Base-by-base conservation (phyloP, 2,797 vertebrate species). In the Hyperoplus lanceolatus region DNA sequence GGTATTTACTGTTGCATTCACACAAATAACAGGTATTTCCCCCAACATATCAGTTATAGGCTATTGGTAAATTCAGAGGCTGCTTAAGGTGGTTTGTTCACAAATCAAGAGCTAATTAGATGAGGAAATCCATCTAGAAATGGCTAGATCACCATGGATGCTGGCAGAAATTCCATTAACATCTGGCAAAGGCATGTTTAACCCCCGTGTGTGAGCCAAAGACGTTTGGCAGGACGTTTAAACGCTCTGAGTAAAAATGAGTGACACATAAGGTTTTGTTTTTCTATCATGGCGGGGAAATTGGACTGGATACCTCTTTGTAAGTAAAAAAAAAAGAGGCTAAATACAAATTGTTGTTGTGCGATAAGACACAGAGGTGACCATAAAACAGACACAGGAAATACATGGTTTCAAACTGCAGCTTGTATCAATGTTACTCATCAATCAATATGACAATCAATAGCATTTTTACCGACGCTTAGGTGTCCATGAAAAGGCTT, bases 121-220 rank as follows among this genome's bases (percentile, higher is more conserved):
- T 90, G 89, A 89, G 81, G 80, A 89, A 90, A 92, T 92, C 91
- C 91, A 93, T 93, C 87, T 94, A 90, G 87, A 91, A 90, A 79
- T 72, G 73, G 83, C 90, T 86, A 90, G 84, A 93, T 91, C 89
- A 85, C 80, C 67, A 68, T 70, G 82, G 73, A 87, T 83, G 77
- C 84, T 78, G 86, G 90, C 81, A 87, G 81, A 77, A 91, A 88
- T 86, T 85, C 73, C 89, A 93, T 92, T 90, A 92, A 85, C 90
- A 87, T 87, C 83, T 93, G 86, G 91, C 85, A 90, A 83, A 87
- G 73, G 77, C 87, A 75, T 77, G 81, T 80, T 86, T 76, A 79
- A 79, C 41, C 70, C 73, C 8, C 59, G 69, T 12, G 60, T 70
- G 65, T 41, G 70, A 75, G 89, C 89, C 89, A 91, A 87, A 91